These are phyloP conservation scores for Diaphora mendica DNA, from an alignment of 2,888 invertebrate species.

Conservation along the genomic window DNA sequence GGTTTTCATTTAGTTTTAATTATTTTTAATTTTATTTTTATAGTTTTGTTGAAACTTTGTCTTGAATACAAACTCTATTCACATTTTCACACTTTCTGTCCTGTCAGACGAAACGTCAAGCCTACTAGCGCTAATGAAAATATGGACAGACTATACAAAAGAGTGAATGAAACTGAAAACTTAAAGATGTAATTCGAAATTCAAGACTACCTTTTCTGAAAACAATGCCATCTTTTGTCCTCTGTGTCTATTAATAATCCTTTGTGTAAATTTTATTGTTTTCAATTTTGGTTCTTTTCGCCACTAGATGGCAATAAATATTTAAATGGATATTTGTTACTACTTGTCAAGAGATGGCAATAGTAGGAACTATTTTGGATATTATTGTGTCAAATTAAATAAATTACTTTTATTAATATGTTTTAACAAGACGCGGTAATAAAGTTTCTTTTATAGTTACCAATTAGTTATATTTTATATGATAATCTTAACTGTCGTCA, in stretches of 20 bases:
- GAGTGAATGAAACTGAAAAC: conserved; percentile 7
- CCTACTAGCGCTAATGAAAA: neutral
- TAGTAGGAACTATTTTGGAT: conserved; percentile 2
- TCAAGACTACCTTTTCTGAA: neutral
- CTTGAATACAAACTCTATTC: conserved; percentile 7
- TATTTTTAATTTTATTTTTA: neutral
- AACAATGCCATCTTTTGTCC: conserved; percentile 17
- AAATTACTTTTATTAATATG: neutral
- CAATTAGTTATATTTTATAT: neutral
- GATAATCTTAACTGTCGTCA: neutral
- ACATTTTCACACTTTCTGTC: conserved; percentile 11
- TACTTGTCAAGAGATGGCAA: conserved; percentile 31
- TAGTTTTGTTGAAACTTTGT: conserved; percentile 5
- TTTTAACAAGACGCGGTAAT: neutral
- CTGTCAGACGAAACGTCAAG: conserved; percentile 12
- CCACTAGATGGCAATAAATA: conserved; percentile 40
- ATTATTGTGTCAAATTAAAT: neutral
- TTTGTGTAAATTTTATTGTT: too few relatives aligned
- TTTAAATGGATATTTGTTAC: neutral
- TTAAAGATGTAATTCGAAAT: neutral
- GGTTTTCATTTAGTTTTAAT: conserved; percentile 1
- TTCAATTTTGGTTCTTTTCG: conserved; percentile 25
- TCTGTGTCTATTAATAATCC: neutral
- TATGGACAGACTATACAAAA: conserved; percentile 2
- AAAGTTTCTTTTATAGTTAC: neutral